phyloP scores from a whole-genome alignment of 1,140 invertebrate species.

The Lordiphosa collinella region DNA sequence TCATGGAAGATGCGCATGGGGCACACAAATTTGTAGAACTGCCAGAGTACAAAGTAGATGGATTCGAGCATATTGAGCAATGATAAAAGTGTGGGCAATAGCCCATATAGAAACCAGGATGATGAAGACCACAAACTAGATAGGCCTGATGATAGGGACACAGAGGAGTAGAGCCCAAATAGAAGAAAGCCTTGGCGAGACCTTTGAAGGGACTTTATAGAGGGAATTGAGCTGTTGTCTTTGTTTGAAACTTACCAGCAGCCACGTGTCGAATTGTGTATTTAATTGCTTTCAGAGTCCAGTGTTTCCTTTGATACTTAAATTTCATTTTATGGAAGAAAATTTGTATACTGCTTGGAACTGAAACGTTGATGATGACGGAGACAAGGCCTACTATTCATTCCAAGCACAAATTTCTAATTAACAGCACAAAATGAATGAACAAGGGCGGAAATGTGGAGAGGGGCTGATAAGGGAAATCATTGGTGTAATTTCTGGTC shows the following conservation, averaged over 20 bases:
- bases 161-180: slow-evolving; percentile 34
- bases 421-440: slow-evolving; percentile 19
- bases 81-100: slow-evolving; percentile 11
- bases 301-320: slow-evolving; percentile 62
- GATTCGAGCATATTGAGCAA: slow-evolving; percentile 33
- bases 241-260: slow-evolving; percentile 32
- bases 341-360: slow-evolving; percentile 29
- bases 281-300: slow-evolving; percentile 51
- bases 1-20: slow-evolving; percentile 49
- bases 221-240: background rate
- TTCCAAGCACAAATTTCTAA: slow-evolving; percentile 28
- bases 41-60: slow-evolving; percentile 41
- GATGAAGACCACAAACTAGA: background rate
- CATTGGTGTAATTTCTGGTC: background rate
- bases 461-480: background rate
- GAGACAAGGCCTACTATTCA: background rate
- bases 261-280: slow-evolving; percentile 12
- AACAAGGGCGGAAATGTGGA: background rate
- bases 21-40: slow-evolving; percentile 41
- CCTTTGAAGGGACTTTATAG: slow-evolving; percentile 11
- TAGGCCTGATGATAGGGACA: slow-evolving; percentile 27
- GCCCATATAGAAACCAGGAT: slow-evolving; percentile 21
- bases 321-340: slow-evolving; percentile 54
- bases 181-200: slow-evolving; percentile 28
- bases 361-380: background rate